phyloP scores from a whole-genome alignment of 2,888 invertebrate species.

The Noctua pronuba region DNA sequence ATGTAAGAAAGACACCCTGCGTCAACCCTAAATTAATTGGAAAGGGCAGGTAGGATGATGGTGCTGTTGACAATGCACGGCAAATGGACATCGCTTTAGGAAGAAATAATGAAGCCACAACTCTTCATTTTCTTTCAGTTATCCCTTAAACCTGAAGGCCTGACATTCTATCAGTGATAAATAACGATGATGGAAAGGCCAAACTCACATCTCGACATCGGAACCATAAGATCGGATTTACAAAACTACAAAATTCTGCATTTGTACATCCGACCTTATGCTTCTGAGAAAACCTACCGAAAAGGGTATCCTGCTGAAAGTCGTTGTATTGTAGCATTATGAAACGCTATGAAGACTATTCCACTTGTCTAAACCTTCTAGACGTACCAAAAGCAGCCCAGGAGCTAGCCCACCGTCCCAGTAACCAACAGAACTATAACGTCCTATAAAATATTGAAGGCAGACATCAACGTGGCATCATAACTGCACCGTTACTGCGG shows the following conservation, averaged over 20 bases:
- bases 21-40: background rate
- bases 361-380: background rate
- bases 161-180: background rate
- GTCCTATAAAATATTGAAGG: conserved; percentile 67
- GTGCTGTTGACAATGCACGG: background rate
- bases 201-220: too few relatives aligned
- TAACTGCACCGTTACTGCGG: conserved; percentile 84
- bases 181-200: background rate
- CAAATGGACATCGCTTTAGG: background rate
- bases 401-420: conserved; percentile 41
- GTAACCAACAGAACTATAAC: conserved; percentile 61
- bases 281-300: too few relatives aligned
- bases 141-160: background rate
- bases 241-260: too few relatives aligned
- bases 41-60: background rate
- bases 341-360: background rate
- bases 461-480: conserved; percentile 71
- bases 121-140: background rate
- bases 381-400: background rate
- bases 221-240: too few relatives aligned
- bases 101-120: background rate
- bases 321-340: background rate
- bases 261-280: too few relatives aligned
- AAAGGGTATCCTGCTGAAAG: background rate
- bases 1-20: background rate